Conservation (phyloP, 2,888 invertebrate species). For the Horisme vitalbata region DNA sequence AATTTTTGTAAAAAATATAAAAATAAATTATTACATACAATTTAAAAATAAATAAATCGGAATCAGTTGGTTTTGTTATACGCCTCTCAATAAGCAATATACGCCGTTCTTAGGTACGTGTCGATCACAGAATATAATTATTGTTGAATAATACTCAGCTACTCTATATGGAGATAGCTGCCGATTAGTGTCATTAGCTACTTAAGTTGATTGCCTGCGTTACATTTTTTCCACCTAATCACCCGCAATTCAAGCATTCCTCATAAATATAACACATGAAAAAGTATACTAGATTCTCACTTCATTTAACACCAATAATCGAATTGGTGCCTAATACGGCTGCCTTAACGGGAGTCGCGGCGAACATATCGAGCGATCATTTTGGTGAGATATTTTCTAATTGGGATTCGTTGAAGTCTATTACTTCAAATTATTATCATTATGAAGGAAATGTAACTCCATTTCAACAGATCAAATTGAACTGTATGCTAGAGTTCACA, state of each 20-base stretch:
- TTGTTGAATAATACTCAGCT: conserved; percentile 40
- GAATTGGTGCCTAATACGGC: conserved; percentile 9
- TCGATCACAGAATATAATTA: conserved; percentile 35
- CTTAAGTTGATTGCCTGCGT: conserved; percentile 51
- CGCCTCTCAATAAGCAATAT: not conserved
- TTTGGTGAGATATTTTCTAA: conserved; percentile 20
- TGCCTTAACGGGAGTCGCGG: conserved; percentile 5
- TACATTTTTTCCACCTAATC: conserved; percentile 47
- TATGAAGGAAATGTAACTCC: conserved; percentile 4
- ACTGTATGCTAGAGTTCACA: not conserved
- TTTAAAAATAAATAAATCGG: too few relatives aligned
- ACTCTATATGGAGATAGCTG: conserved; percentile 43
- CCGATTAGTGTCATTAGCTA: conserved; percentile 51
- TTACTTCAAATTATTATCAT: conserved; percentile 10
- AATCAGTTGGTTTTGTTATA: too few relatives aligned
- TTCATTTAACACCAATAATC: conserved; percentile 30
- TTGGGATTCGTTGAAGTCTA: conserved; percentile 25
- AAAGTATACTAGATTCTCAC: conserved; percentile 35
- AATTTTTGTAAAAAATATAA: too few relatives aligned
- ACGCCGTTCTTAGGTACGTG: conserved; percentile 24
- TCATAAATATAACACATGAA: conserved; percentile 37
- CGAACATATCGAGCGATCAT: conserved; percentile 2
- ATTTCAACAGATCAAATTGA: not conserved
- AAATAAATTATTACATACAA: too few relatives aligned
- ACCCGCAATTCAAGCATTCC: conserved; percentile 45